These are phyloP conservation scores for Marisa cornuarietis DNA, from an alignment of 1,140 invertebrate species.

Conservation along the genomic window DNA sequence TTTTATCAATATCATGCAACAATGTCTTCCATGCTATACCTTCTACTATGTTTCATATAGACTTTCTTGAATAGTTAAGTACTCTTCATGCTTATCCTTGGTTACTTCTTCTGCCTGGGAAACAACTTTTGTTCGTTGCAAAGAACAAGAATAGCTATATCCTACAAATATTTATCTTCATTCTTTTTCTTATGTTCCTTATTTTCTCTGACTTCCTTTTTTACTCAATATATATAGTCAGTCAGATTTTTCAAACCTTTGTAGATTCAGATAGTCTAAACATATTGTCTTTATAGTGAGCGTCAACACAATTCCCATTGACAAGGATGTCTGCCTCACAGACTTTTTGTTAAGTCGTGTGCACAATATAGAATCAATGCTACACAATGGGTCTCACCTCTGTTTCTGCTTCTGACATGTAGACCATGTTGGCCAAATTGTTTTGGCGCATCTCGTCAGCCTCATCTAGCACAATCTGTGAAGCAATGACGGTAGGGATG, in stretches of 20 bases:
- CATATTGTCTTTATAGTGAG: background rate
- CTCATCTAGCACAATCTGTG: conserved; percentile 58
- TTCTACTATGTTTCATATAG: too few relatives aligned
- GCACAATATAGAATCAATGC: background rate
- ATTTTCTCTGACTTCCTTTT: too few relatives aligned
- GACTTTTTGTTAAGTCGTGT: background rate
- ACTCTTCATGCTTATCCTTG: too few relatives aligned
- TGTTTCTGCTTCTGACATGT: conserved; percentile 46
- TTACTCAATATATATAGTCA: too few relatives aligned
- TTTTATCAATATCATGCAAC: too few relatives aligned
- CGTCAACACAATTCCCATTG: background rate
- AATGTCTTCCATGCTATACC: too few relatives aligned
- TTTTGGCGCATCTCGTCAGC: conserved; percentile 46
- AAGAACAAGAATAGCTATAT: too few relatives aligned
- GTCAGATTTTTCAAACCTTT: background rate
- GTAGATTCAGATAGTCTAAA: background rate
- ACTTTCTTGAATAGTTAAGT: too few relatives aligned
- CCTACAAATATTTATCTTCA: too few relatives aligned
- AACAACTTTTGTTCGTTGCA: too few relatives aligned
- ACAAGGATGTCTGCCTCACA: background rate
- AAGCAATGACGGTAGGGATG: conserved; percentile 55
- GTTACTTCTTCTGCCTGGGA: too few relatives aligned
- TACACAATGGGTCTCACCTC: conserved; percentile 35
- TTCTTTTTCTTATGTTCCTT: too few relatives aligned
- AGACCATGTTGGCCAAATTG: conserved; percentile 55